Evolutionary conservation across 64 coral and sea anemone species (phyloP), one percentile per base, ranked within the genome.

Genomic region (Pachyseris speciosa): DNA sequence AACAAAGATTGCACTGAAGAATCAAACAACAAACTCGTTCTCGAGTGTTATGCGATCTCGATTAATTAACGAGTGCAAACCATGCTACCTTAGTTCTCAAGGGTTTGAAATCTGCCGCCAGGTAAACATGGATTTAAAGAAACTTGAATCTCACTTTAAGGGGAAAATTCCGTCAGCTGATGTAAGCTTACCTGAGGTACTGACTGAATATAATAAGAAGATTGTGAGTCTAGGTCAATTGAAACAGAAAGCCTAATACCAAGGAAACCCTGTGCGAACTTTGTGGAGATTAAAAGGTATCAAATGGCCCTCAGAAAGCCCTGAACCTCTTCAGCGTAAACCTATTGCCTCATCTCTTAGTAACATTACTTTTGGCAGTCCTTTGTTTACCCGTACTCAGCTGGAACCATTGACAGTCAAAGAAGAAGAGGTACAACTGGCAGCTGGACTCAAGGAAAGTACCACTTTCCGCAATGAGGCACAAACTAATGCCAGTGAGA

Each of bases 211-310:
- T 47, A 51, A 55, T 50, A 52, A 44, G 33, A 79, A 50, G 53
- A 16, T 79, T 32, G n/a, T n/a, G n/a, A n/a, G n/a, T n/a, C n/a
- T n/a, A n/a, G n/a, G n/a, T n/a, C n/a, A n/a, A n/a, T n/a, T n/a
- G n/a, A n/a, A n/a, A n/a, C n/a, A n/a, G n/a, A n/a, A n/a, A n/a
- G n/a, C n/a, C n/a, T n/a, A n/a, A n/a, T 30, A 79, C 43, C 43
- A 79, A 52, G 75, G 75, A 31, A 79, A 79, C 15, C 75, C 75
- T 50, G 52, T 79, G 47, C 75, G 75, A 29, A 55, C 75, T 16
- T 50, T 79, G 17, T 79, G 75, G 75, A 47, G 53, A 30, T 50
- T 79, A 79, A 79, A 79, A 57, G 75, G 75, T 28, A 79, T 79
- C 28, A 50, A 52, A 29, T 79, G 75, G 75, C 47, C 75, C 48